These are phyloP conservation scores for Odocoileus virginianus DNA, from an alignment of 2,113 vertebrate genomes.

Conservation along the genomic window DNA sequence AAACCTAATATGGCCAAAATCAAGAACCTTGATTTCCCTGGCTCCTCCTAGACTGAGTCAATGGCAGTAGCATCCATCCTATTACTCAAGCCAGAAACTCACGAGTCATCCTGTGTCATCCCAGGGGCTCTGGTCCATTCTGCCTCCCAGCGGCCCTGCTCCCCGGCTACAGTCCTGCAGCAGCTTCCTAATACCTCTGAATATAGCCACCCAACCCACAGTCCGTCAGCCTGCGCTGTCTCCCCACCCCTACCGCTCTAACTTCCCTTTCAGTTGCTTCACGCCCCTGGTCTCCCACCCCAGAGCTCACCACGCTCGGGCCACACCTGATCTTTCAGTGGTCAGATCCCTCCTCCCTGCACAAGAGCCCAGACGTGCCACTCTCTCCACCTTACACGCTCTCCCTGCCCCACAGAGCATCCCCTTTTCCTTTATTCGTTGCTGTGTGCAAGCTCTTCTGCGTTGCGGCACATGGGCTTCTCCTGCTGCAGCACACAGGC, in stretches of 20 bases:
- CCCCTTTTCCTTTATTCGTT: neutral
- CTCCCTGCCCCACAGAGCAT: neutral
- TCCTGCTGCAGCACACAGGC: neutral
- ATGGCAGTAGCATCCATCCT: neutral
- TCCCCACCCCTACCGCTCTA: neutral
- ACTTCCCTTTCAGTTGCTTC: neutral
- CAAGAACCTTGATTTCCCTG: neutral
- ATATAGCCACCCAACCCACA: neutral
- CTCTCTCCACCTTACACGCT: neutral
- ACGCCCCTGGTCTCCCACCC: fast-evolving
- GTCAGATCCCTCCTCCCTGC: neutral
- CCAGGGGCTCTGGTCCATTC: neutral
- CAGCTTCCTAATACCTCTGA: neutral
- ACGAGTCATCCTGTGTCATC: neutral
- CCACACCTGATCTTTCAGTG: neutral
- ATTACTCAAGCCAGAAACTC: neutral
- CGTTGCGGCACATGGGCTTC: fast-evolving
- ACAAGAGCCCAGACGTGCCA: neutral
- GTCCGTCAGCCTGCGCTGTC: fast-evolving
- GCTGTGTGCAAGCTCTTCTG: neutral
- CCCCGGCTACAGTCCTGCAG: neutral
- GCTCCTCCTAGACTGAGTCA: neutral
- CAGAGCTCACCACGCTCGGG: neutral
- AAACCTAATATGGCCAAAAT: neutral
- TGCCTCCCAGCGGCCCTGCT: neutral